A percentile compares a stretch with the other conserved stretches of the same genome.
phyloP scores from a whole-genome alignment of 2,888 invertebrate species.

The Nycteola revayana region DNA sequence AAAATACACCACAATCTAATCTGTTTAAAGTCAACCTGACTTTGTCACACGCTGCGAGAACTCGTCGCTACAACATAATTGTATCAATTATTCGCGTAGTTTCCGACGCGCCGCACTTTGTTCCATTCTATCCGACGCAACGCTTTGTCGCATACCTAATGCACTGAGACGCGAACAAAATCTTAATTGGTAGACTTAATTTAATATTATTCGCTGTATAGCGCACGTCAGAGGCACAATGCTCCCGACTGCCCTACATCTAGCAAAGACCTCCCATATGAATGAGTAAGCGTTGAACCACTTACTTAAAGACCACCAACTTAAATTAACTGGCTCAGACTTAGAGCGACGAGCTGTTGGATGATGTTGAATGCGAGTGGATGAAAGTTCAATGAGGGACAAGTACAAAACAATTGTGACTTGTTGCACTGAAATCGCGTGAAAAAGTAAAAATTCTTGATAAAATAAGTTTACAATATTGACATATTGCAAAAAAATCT shows the following conservation, averaged over 20 bases:
- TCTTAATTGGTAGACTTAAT: conserved; percentile 37
- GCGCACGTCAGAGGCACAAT: conserved; percentile 28
- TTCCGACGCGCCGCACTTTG: background rate
- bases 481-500: no score
- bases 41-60: background rate
- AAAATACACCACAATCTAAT: no score
- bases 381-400: conserved; percentile 19
- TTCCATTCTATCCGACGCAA: conserved; percentile 10
- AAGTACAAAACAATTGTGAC: conserved; percentile 27
- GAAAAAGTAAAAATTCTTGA: no score
- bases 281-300: conserved; percentile 42
- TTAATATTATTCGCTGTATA: conserved; percentile 37
- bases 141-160: conserved; percentile 27
- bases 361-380: conserved; percentile 21
- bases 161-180: conserved; percentile 18
- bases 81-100: conserved; percentile 13
- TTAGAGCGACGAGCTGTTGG: conserved; percentile 17
- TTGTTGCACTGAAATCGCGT: no score
- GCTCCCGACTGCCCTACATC: conserved; percentile 24
- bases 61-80: background rate
- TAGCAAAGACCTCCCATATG: conserved; percentile 32
- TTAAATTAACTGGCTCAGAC: conserved; percentile 44
- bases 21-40: no score
- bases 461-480: no score
- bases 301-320: conserved; percentile 42